Conservation (phyloP, 1,140 invertebrate species). For the Drosophila kikkawai region DNA sequence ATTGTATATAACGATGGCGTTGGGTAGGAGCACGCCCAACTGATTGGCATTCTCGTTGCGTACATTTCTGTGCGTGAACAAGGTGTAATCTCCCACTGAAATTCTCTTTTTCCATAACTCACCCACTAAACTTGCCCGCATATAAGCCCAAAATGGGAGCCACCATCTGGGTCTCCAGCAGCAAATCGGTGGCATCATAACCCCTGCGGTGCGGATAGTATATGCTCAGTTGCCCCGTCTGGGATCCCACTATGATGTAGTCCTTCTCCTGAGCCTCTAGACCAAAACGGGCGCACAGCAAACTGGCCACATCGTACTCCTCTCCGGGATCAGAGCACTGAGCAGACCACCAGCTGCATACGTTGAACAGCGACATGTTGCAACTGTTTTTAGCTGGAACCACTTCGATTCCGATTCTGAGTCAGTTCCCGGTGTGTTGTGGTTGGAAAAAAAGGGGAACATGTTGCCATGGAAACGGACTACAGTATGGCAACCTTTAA, state of each 20-base stretch:
- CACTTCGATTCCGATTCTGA: background rate
- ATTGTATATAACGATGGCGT: conserved; percentile 76
- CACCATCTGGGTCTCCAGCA: conserved; percentile 89
- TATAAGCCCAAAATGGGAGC: conserved; percentile 90
- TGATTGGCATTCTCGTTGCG: conserved; percentile 76
- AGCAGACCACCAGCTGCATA: conserved; percentile 91
- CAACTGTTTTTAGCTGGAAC: conserved; percentile 15
- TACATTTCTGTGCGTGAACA: conserved; percentile 48
- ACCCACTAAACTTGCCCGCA: conserved; percentile 90
- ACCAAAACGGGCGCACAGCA: conserved; percentile 86
- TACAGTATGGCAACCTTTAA: background rate
- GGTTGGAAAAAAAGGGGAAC: conserved; percentile 2
- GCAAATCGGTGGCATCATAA: conserved; percentile 88
- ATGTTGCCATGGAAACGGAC: conserved; percentile 18
- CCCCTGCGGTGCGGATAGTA: conserved; percentile 86
- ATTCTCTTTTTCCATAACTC: conserved; percentile 11
- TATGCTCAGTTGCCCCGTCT: conserved; percentile 89
- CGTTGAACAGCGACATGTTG: conserved; percentile 92
- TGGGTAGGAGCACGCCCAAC: conserved; percentile 74
- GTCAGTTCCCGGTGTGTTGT: conserved; percentile 38
- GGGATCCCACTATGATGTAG: conserved; percentile 90
- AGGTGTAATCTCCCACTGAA: background rate
- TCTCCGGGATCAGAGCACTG: conserved; percentile 87
- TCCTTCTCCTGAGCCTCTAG: conserved; percentile 86
- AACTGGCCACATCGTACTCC: conserved; percentile 80